Percentiles rank a stretch among this genome's conserved stretches.
phyloP scores from a whole-genome alignment of 2,888 invertebrate genomes.

The Limenitis camilla region DNA sequence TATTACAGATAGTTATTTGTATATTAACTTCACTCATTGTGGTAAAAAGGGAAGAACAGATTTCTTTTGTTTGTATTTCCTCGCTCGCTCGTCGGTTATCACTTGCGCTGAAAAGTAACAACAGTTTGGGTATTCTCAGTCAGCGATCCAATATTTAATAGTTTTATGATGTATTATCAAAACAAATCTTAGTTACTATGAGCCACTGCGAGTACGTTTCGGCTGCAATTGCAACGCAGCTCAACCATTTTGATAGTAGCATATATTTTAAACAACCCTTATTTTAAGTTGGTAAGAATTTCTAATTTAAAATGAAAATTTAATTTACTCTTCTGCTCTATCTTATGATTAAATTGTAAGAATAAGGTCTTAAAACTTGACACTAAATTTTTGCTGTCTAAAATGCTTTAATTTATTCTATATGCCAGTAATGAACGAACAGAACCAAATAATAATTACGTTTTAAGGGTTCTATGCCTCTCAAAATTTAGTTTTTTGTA shows the following conservation, averaged over 20 bases:
- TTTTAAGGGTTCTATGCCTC: too few species aligned
- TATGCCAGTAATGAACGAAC: too few species aligned
- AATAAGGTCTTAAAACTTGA: too few species aligned
- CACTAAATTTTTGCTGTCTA: too few species aligned
- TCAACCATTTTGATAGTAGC: slow-evolving; percentile 53
- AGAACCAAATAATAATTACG: too few species aligned
- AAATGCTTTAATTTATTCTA: too few species aligned
- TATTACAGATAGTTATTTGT: slow-evolving; percentile 10
- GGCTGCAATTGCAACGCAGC: slow-evolving; percentile 45
- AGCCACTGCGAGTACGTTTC: slow-evolving; percentile 61
- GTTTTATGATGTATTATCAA: slow-evolving; percentile 77
- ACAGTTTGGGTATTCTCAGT: slow-evolving; percentile 72
- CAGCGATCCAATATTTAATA: slow-evolving; percentile 75
- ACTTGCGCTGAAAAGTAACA: slow-evolving; percentile 47
- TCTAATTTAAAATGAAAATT: too few species aligned
- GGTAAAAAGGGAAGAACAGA: slow-evolving; percentile 7
- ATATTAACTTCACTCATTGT: not conserved
- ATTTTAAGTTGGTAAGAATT: too few species aligned
- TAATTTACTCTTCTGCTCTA: too few species aligned
- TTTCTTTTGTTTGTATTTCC: slow-evolving; percentile 13
- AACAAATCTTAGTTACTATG: slow-evolving; percentile 72
- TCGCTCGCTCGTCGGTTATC: slow-evolving; percentile 37
- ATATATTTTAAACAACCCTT: slow-evolving; percentile 1
- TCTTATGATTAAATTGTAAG: too few species aligned
- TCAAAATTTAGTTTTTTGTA: too few species aligned